Conservation (phyloP, 1,140 invertebrate species). For the Scaptodrosophila lebanonensis region DNA sequence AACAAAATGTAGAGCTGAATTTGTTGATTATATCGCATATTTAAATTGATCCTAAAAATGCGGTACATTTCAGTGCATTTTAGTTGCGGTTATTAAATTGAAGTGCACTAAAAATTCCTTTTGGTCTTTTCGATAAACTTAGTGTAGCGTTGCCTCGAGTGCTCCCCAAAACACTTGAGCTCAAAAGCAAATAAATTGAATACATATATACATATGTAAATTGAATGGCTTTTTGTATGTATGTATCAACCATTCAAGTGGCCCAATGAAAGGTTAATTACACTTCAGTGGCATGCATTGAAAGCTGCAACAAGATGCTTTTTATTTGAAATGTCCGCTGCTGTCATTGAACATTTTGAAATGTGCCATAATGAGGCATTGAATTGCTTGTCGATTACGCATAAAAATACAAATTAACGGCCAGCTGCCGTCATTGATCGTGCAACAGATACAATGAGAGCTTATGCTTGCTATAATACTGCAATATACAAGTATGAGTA, state of each 20-base stretch:
- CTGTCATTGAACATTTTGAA: constrained; percentile 13
- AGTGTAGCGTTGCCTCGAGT: background rate
- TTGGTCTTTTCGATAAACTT: too few relatives aligned
- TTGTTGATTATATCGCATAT: background rate
- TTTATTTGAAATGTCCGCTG: constrained; percentile 24
- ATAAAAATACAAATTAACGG: too few relatives aligned
- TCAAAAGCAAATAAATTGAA: constrained; percentile 19
- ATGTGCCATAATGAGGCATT: constrained; percentile 38
- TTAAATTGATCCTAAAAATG: too few relatives aligned
- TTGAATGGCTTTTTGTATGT: constrained; percentile 4
- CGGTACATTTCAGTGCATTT: constrained; percentile 30
- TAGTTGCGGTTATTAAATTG: constrained; percentile 27
- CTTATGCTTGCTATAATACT: constrained; percentile 4
- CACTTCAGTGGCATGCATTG: constrained; percentile 35
- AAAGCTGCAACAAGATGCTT: constrained; percentile 49
- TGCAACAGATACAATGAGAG: constrained; percentile 12
- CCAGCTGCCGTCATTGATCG: constrained; percentile 18
- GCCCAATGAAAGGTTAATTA: constrained; percentile 66
- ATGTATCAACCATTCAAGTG: constrained; percentile 51
- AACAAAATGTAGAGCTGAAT: constrained; percentile 11
- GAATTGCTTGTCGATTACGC: constrained; percentile 31
- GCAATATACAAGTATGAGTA: too few relatives aligned
- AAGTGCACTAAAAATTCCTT: constrained; percentile 12
- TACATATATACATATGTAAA: constrained; percentile 7
- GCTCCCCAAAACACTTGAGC: constrained; percentile 10